Evolutionary conservation across 2,888 invertebrate genomes (phyloP), one percentile per base, ranked within the genome.

Genomic region (Blera fallax): DNA sequence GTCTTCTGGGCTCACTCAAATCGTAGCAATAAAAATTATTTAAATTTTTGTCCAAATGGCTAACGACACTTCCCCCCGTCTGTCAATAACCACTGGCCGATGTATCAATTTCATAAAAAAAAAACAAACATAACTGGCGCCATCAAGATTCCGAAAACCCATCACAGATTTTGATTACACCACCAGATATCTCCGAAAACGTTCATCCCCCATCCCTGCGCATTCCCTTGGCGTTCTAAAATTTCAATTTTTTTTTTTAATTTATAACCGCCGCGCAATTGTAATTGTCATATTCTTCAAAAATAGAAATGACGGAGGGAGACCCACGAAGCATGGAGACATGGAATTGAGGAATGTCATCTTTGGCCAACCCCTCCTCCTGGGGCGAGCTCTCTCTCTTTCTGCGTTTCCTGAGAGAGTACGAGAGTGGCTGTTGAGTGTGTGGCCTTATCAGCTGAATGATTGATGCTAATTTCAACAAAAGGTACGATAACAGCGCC

Each of bases 391-490:
- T 16, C 18, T 14, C 27, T 3, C 0, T 52, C 14, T 32, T 14
- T 14, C 29, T 16, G n/a, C 6, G 34, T 21, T 45, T 10, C 48
- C 45, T 14, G 16, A 18, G 16, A 27, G 27, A n/a, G n/a, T n/a
- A n/a, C n/a, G 37, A 7, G 34, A 43, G 18, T 37, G 16, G 21
- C 24, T 29, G 16, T 48, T 32, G 18, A 60, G 37, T 11, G 16
- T 40, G 32, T 62, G 60, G 34, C 37, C 72, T 85, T 85, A 85
- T 85, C 85, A 81, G 76, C 16, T 45, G 52, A 77, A 85, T 85
- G 85, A 85, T 85, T 81, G 85, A 85, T 85, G 85, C 85, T 85
- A 85, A 85, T 85, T 85, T 85, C 85, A 85, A 85, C 81, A 85
- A 85, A 85, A 81, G 81, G 76, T 77, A 77, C 40, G 85, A 85